Evolutionary conservation across 2,888 invertebrate species (phyloP), one percentile per base, ranked within the genome.

Genomic region (Zaprionus lineosus): DNA sequence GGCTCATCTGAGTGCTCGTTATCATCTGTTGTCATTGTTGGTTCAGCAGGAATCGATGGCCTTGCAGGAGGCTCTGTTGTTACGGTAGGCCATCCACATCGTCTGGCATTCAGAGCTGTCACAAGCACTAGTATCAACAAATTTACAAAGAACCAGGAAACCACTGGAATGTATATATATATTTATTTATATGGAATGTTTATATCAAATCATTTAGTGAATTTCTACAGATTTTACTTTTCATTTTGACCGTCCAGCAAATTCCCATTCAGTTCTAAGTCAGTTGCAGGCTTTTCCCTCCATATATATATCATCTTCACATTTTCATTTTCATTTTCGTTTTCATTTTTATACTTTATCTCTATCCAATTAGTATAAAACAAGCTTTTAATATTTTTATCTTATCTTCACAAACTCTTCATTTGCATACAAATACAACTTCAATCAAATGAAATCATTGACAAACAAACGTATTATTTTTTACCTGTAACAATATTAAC

Each of bases 361-460:
- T 39, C 12, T 29, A 61, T 47, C 51, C 58, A 73, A 79, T 76
- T 76, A 74, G 71, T 29, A 52, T 70, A 47, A 18, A 18, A 67
- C 81, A 79, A 39, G 61, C 2, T 8, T 14, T 34, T 16, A 36
- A 44, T 33, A 24, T 50, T n/a, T 8, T 29, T 57, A 61, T 39
- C 57, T 63, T 63, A 51, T 56, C 60, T 21, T 1, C 2, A 9
- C 12, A 26, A 11, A 3, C 9, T 19, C 34, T 16, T 43, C 4
- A 68, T 64, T 51, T 64, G 34, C 53, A 55, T 51, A 37, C 31
- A 16, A 3, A 34, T 37, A 70, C 44, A 71, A 26, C 33, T 36
- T 41, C 40, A 66, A 71, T 71, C 29, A 58, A 46, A n/a, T n/a
- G n/a, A n/a, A n/a, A n/a, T n/a, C 19, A 5, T 11, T 21, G 33